phyloP scores from a whole-genome alignment of 1,140 invertebrate genomes.

The Formica selysi region DNA sequence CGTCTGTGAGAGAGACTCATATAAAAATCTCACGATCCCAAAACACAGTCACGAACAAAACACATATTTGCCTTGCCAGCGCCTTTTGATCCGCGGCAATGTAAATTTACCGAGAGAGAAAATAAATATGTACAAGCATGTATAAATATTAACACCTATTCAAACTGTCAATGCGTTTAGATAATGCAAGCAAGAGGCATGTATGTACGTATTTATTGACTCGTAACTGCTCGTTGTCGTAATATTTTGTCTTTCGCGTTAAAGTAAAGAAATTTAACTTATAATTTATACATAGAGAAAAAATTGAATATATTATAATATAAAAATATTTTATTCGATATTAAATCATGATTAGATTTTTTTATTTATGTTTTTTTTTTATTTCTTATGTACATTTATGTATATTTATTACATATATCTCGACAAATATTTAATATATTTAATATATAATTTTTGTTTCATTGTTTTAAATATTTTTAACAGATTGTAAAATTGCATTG shows the following conservation, averaged over 20 bases:
- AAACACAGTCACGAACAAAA: conserved; percentile 56
- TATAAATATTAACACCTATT: conserved; percentile 43
- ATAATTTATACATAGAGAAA: not conserved
- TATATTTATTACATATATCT: not conserved
- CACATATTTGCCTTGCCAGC: conserved; percentile 74
- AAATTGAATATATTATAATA: not conserved
- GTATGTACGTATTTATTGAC: conserved; percentile 35
- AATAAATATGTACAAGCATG: conserved; percentile 60
- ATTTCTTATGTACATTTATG: no score
- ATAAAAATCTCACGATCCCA: conserved; percentile 56
- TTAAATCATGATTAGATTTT: no score
- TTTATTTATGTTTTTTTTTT: no score
- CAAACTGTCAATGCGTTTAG: conserved; percentile 49
- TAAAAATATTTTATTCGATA: conserved; percentile 1
- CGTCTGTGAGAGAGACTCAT: conserved; percentile 35
- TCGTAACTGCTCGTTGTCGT: conserved; percentile 20
- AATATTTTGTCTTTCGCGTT: not conserved
- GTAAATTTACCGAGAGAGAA: conserved; percentile 45
- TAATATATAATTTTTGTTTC: not conserved
- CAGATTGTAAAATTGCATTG: not conserved
- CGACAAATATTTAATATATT: not conserved
- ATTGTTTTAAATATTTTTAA: no score
- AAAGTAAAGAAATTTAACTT: not conserved
- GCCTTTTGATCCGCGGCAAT: conserved; percentile 72
- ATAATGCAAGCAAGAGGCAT: conserved; percentile 22